A percentile compares a stretch with the other conserved stretches of the same genome.
Evolutionary conservation across 2,888 invertebrate genomes (phyloP).

Genomic region (Thecocarcelia acutangulata): DNA sequence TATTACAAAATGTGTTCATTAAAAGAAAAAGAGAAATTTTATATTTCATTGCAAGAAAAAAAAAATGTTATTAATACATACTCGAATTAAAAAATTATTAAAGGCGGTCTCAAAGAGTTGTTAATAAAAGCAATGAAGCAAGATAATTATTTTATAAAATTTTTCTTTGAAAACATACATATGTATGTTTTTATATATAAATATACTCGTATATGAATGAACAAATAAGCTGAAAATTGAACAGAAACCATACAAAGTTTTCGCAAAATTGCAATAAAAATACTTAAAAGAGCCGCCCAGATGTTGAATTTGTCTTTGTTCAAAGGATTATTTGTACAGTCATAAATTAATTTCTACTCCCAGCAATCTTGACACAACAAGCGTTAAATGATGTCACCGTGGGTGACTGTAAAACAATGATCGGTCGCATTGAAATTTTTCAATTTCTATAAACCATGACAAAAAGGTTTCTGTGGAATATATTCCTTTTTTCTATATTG

Average conservation of each 20-base stretch:
- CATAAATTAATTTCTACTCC: conserved; percentile 25
- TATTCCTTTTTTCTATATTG: too few relatives aligned
- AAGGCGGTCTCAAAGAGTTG: conserved; percentile 26
- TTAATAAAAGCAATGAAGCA: conserved; percentile 5
- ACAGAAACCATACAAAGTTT: too few relatives aligned
- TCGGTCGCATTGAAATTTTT: neutral
- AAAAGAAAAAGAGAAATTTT: conserved; percentile 37
- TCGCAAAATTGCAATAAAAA: too few relatives aligned
- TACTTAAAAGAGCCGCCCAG: too few relatives aligned
- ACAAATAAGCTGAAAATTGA: neutral
- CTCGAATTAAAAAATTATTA: conserved; percentile 22
- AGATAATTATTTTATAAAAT: conserved; percentile 29
- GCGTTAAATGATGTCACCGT: conserved; percentile 59
- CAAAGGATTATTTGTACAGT: conserved; percentile 50
- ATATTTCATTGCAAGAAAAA: conserved; percentile 11
- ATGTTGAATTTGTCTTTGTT: neutral
- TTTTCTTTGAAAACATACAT: conserved; percentile 10
- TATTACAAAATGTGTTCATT: conserved; percentile 50
- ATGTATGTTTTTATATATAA: too few relatives aligned
- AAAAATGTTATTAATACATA: conserved; percentile 34
- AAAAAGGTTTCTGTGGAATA: neutral
- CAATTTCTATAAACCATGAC: conserved; percentile 28
- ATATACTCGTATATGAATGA: too few relatives aligned
- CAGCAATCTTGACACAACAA: conserved; percentile 34
- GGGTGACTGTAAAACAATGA: neutral